phyloP scores from a whole-genome alignment of 2,113 vertebrate genomes.

The Aix galericulata region DNA sequence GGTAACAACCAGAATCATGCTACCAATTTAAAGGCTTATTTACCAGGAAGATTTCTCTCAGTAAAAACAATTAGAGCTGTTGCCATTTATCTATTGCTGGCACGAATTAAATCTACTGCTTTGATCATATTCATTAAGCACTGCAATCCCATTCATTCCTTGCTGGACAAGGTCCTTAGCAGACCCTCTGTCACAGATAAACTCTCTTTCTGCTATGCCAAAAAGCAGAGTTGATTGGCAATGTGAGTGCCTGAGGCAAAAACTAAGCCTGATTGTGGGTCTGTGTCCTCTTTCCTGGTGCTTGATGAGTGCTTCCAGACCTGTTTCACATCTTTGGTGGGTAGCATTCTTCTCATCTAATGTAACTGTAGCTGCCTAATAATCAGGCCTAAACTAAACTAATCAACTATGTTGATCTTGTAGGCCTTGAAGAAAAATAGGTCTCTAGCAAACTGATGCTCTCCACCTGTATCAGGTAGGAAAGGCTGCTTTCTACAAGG shows the following conservation, averaged over 20 bases:
- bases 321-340: neutral
- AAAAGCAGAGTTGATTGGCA: neutral
- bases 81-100: neutral
- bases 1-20: neutral
- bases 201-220: neutral
- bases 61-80: neutral
- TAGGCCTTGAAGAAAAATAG: neutral
- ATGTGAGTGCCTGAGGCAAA: neutral
- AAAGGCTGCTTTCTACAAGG: neutral
- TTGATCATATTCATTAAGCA: neutral
- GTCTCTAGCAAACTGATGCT: neutral
- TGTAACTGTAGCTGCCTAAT: neutral
- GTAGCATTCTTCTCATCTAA: neutral
- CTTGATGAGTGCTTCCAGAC: neutral
- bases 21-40: slow-evolving; percentile 3
- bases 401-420: neutral
- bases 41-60: neutral
- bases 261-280: neutral
- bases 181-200: neutral
- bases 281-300: neutral
- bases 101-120: neutral
- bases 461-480: neutral
- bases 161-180: neutral
- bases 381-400: neutral
- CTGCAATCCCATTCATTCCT: neutral